Conservation (phyloP, 2,113 vertebrate species). For the Xenus cinereus region DNA sequence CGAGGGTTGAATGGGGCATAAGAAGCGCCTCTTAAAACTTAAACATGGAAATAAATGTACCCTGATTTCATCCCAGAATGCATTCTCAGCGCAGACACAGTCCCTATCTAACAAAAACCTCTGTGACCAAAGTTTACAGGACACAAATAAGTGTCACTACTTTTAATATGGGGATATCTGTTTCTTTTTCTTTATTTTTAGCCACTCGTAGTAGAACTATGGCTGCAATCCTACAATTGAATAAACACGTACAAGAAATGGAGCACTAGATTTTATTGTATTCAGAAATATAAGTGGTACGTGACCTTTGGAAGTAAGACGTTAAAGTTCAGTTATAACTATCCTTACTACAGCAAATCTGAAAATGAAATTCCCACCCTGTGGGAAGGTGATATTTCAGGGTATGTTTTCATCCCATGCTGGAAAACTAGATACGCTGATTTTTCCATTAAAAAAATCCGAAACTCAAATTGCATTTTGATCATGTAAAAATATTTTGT, state of each 20-base stretch:
- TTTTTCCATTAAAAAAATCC: background rate
- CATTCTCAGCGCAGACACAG: background rate
- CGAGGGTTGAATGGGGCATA: background rate
- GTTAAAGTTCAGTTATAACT: background rate
- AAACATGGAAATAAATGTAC: background rate
- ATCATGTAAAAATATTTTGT: background rate
- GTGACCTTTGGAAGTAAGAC: background rate
- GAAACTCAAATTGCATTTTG: background rate
- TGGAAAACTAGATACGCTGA: background rate
- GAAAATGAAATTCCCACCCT: background rate
- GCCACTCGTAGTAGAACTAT: background rate
- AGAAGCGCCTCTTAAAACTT: background rate
- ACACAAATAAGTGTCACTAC: background rate
- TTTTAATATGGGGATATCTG: background rate
- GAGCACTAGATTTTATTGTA: background rate
- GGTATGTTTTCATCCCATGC: background rate
- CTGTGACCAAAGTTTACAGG: background rate
- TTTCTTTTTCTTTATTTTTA: background rate
- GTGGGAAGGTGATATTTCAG: background rate
- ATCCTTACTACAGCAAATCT: background rate
- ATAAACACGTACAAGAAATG: background rate
- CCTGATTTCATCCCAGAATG: background rate
- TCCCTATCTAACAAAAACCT: background rate
- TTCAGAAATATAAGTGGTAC: background rate
- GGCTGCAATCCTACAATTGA: background rate